phyloP scores from a whole-genome alignment of 92 coral and sea anemone species.

The Phenganax stokvisi region DNA sequence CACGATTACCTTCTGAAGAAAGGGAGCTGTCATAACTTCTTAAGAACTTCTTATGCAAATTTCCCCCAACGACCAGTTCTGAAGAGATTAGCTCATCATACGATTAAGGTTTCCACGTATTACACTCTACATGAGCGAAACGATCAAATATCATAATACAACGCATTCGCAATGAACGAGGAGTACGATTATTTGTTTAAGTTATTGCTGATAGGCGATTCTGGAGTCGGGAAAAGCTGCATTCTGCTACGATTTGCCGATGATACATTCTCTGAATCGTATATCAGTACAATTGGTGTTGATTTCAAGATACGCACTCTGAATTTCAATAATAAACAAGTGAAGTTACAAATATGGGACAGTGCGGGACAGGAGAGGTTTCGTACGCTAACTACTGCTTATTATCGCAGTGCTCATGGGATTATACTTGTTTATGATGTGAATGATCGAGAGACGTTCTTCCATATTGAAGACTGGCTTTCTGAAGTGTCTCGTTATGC shows the following conservation, averaged over 20 bases:
- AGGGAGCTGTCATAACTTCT: background rate
- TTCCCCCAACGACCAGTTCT: background rate
- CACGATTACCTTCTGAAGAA: background rate
- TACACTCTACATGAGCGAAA: background rate
- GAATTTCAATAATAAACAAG: slow-evolving; percentile 62
- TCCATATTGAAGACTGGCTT: slow-evolving; percentile 79
- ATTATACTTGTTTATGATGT: slow-evolving; percentile 88
- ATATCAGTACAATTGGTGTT: slow-evolving; percentile 97
- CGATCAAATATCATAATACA: background rate
- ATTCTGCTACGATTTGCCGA: slow-evolving; percentile 98
- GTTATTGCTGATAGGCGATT: slow-evolving; percentile 86
- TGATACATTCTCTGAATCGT: slow-evolving; percentile 85
- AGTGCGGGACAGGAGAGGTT: slow-evolving; percentile 98
- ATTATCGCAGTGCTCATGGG: slow-evolving; percentile 97
- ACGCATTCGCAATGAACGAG: slow-evolving; percentile 60
- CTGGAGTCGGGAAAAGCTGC: slow-evolving; percentile 96
- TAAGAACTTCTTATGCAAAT: slow-evolving; percentile 17
- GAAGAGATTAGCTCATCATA: slow-evolving; percentile 4
- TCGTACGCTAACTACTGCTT: slow-evolving; percentile 90
- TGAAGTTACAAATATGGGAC: slow-evolving; percentile 95
- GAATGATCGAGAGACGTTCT: slow-evolving; percentile 72
- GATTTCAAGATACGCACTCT: slow-evolving; percentile 96
- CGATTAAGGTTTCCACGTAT: background rate
- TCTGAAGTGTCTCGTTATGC: slow-evolving; percentile 81
- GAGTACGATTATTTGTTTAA: slow-evolving; percentile 95